Base-by-base conservation (phyloP, 2,113 vertebrate genomes). In the Brachyhypopomus occidentalis region DNA sequence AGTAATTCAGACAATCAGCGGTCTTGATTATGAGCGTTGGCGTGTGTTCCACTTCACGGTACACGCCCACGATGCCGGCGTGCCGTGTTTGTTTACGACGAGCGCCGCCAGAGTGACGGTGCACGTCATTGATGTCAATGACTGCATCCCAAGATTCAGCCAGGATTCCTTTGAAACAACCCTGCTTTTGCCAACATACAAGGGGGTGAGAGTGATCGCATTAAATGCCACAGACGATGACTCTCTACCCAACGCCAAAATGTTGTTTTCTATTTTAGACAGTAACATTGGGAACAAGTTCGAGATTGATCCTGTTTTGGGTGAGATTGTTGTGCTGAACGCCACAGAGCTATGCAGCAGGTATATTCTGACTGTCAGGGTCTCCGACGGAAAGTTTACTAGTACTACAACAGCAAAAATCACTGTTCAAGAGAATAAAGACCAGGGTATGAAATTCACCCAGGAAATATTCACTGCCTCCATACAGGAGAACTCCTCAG, bases 251-350 rank as follows among this genome's bases (percentile, higher is more conserved):
- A 94, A 94, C 87, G 92, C 93, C 3, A 92, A 91, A 77, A 71
- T 96, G 17, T 88, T 94, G 38, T 96, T 94, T 86, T 93, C 94
- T 22, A 92, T 96, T 86, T 89, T 90, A 0, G 94, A 95, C 82
- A 95, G 95, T 69, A 96, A 96, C 85, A 94, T 95, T 1, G 95
- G 94, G 81, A 94, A 94, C 78, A 95, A 94, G 85, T 95, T 96
- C 85, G 83, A 59, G 12, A 86, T 96, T 74, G 89, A 94, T 86
- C 70, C 84, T 1, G 86, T 83, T 70, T 92, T 88, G 38, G 95
- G 94, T 11, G 87, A 89, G 59, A 86, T 96, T 83, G 92, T 89
- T 17, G 88, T 96, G 9, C 93, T 93, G 72, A 95, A 95, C 82
- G 91, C 92, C 27, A 94, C 90, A 74, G 93, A 94, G 59, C 80